These are phyloP conservation scores for Xylota segnis DNA, from an alignment of 2,888 invertebrate species.

Conservation along the genomic window DNA sequence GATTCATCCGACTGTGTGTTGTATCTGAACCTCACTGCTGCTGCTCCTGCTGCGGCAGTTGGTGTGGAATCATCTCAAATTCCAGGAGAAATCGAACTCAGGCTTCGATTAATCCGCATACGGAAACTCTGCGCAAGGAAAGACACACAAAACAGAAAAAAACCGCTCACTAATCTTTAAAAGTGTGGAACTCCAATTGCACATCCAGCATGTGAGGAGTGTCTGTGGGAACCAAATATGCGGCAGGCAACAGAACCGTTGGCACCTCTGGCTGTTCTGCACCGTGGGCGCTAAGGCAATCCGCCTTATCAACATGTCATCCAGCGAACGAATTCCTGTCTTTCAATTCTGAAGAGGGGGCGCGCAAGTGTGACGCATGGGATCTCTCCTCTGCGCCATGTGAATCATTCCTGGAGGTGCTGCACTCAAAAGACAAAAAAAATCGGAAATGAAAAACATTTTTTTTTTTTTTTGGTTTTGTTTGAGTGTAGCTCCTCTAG, in stretches of 20 bases:
- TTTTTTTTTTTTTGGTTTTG: conserved; percentile 26
- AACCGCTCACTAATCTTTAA: conserved; percentile 50
- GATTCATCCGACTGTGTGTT: conserved; percentile 34
- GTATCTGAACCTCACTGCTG: conserved; percentile 16
- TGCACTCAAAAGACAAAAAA: conserved; percentile 9
- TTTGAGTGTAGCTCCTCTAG: conserved; percentile 26
- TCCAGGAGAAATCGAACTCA: conserved; percentile 58
- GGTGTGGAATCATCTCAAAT: conserved; percentile 27
- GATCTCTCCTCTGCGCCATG: conserved; percentile 42
- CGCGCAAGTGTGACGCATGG: conserved; percentile 50
- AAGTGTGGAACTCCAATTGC: conserved; percentile 29
- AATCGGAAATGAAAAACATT: conserved; percentile 30
- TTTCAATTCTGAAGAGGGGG: conserved; percentile 53
- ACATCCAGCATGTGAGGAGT: background rate
- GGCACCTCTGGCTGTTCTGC: conserved; percentile 58
- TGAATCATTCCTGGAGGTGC: conserved; percentile 58
- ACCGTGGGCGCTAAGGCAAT: conserved; percentile 66
- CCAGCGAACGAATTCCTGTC: conserved; percentile 69
- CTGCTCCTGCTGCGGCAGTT: conserved; percentile 12
- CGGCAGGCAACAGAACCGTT: conserved; percentile 51
- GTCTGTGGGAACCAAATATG: conserved; percentile 47
- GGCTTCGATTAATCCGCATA: conserved; percentile 59
- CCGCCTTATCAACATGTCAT: conserved; percentile 71
- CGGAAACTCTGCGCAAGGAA: conserved; percentile 19
- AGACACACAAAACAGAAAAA: conserved; percentile 14